Base-by-base conservation (phyloP, 2,113 vertebrate species). In the Orthonyx spaldingii region DNA sequence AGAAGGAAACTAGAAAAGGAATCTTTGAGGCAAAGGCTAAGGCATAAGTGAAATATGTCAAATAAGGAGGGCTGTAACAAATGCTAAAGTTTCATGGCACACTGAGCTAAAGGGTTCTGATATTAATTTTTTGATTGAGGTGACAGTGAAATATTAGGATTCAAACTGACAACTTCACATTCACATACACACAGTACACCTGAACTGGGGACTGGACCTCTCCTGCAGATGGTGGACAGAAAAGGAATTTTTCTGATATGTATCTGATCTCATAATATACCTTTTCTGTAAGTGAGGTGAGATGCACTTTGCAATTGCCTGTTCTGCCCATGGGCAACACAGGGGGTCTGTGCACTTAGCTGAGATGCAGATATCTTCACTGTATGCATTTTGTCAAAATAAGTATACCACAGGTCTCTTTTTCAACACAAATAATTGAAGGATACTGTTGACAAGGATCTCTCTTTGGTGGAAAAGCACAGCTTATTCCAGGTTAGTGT, bases 151-250 rank as follows among this genome's bases (percentile, higher is more conserved):
- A 55, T 30, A 9, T 9, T 49, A 42, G 11, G 5, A 8, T 63
- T 81, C 55, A 89, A 47, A 28, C 6, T 46, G 13, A 23, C 20
- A n/a, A n/a, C n/a, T n/a, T 68, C 21, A n/a, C 9, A 5, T 72
- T 64, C 10, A 33, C 2, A 1, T 21, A 65, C 1, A 6, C 8
- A 13, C 3, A 59, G 15, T 44, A 24, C 16, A n/a, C 8, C 37
- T 53, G 33, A 68, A 13, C 14, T 60, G 32, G 23, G 27, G 8
- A 17, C 50, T 42, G 35, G 20, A 39, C 28, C 10, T 46, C 16
- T 44, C 47, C 74, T 78, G 39, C 18, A 65, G 11, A 53, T 6
- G n/a, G 20, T n/a, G 21, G 22, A 24, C 9, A 55, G 50, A 84
- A 84, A 33, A 13, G 46, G 21, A 63, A 42, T 30, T 47, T 82